These are phyloP conservation scores for Python bivittatus DNA, from an alignment of 2,113 vertebrate genomes.

Conservation along the genomic window DNA sequence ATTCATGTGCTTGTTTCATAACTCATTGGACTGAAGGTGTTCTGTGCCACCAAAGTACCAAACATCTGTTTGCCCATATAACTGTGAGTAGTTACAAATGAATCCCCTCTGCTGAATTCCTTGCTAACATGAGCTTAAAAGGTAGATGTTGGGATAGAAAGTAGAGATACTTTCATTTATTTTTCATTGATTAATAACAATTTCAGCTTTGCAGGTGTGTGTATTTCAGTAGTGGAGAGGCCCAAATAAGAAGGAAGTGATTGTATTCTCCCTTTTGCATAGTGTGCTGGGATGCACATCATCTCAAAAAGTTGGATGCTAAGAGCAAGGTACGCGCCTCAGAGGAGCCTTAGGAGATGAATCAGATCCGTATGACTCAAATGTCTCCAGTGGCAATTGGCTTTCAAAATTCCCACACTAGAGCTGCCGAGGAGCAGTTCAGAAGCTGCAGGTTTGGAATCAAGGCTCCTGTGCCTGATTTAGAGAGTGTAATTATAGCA, in stretches of 20 bases:
- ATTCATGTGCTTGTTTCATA: conserved; percentile 14
- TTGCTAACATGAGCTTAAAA: neutral
- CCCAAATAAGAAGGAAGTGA: conserved; percentile 9
- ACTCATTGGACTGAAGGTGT: neutral
- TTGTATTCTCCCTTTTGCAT: neutral
- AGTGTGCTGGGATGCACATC: neutral
- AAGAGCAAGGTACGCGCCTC: too few relatives aligned
- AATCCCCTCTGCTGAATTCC: conserved; percentile 7
- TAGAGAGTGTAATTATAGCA: too few relatives aligned
- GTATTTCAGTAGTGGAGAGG: neutral
- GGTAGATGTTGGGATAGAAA: neutral
- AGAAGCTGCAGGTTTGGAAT: neutral
- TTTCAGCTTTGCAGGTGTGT: conserved; percentile 34
- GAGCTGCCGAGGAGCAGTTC: neutral
- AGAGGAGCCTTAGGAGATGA: too few relatives aligned
- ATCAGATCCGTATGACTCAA: too few relatives aligned
- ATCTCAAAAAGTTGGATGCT: conserved; percentile 7
- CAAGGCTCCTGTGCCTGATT: too few relatives aligned
- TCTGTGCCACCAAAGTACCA: conserved; percentile 22
- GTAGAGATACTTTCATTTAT: neutral
- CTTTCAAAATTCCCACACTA: neutral
- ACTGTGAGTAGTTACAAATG: neutral
- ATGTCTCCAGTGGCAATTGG: too few relatives aligned
- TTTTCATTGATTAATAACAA: conserved; percentile 13
- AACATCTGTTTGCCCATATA: conserved; percentile 26